phyloP scores from a whole-genome alignment of 2,797 vertebrate genomes.

The Danio aesculapii region DNA sequence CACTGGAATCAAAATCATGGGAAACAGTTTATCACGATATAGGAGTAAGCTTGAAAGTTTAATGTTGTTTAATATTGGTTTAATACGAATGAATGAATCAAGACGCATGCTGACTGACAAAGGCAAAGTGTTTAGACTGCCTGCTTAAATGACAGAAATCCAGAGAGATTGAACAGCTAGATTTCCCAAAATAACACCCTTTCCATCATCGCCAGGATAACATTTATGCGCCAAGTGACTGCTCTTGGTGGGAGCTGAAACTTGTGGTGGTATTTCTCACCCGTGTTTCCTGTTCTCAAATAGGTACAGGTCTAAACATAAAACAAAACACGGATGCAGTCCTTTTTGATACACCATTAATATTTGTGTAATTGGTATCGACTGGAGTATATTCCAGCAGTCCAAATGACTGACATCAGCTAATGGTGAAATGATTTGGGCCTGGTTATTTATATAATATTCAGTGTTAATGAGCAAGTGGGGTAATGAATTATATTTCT shows the following conservation, averaged over 20 bases:
- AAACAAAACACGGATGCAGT: slow-evolving; percentile 11
- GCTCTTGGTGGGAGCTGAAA: background rate
- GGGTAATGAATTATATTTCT: slow-evolving; percentile 59
- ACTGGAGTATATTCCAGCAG: slow-evolving; percentile 55
- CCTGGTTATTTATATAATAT: slow-evolving; percentile 62
- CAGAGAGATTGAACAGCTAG: slow-evolving; percentile 18
- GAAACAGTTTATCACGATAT: background rate
- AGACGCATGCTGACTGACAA: slow-evolving; percentile 13
- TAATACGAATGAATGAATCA: background rate
- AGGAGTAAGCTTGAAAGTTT: background rate
- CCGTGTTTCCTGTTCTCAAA: slow-evolving; percentile 11
- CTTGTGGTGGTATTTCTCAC: slow-evolving; percentile 12
- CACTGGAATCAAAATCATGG: background rate
- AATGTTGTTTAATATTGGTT: slow-evolving; percentile 19
- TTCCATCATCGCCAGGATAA: slow-evolving; percentile 2
- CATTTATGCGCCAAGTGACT: background rate
- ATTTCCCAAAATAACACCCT: slow-evolving; percentile 22
- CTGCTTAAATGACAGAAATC: slow-evolving; percentile 19
- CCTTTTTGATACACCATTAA: slow-evolving; percentile 31
- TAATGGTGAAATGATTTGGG: slow-evolving; percentile 63
- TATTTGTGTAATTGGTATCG: slow-evolving; percentile 53
- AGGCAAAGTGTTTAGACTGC: slow-evolving; percentile 4
- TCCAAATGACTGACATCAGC: slow-evolving; percentile 56
- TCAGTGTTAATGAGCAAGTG: slow-evolving; percentile 55
- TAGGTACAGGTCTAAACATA: slow-evolving; percentile 29